Conservation (phyloP, 1,140 invertebrate genomes). For the Neodiprion lecontei region DNA sequence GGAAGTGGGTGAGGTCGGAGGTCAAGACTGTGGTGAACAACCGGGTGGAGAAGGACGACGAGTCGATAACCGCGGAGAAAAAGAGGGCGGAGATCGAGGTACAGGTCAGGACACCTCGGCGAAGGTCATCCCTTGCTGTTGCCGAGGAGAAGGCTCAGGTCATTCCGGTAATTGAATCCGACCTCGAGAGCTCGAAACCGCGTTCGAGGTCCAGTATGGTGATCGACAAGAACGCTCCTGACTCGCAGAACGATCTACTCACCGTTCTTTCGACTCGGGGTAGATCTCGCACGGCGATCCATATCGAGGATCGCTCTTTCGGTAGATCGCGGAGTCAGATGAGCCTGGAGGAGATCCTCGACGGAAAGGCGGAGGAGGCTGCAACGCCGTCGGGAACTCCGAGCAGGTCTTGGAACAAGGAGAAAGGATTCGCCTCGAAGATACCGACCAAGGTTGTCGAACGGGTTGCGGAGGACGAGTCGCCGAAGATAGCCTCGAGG, state of each 20-base stretch:
- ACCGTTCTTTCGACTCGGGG: slow-evolving; percentile 49
- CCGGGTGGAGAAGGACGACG: not conserved
- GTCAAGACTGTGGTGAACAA: slow-evolving; percentile 34
- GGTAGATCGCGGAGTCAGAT: slow-evolving; percentile 46
- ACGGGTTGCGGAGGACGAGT: slow-evolving; percentile 12
- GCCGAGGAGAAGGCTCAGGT: slow-evolving; percentile 11
- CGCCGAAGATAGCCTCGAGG: slow-evolving; percentile 34
- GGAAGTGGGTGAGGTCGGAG: slow-evolving; percentile 47
- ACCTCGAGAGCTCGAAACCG: not conserved
- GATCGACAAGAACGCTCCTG: slow-evolving; percentile 22
- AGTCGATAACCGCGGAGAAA: not conserved
- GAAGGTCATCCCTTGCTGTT: not conserved
- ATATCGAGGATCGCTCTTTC: slow-evolving; percentile 45
- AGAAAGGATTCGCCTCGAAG: slow-evolving; percentile 42
- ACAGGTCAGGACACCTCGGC: not conserved
- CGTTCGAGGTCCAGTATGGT: slow-evolving; percentile 18
- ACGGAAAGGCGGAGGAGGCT: slow-evolving; percentile 33
- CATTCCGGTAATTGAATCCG: not conserved
- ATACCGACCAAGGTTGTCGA: slow-evolving; percentile 36
- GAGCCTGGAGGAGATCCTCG: slow-evolving; percentile 51
- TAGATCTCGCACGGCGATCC: slow-evolving; percentile 49
- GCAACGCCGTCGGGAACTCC: not conserved
- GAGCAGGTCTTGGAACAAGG: slow-evolving; percentile 35
- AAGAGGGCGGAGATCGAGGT: slow-evolving; percentile 1
- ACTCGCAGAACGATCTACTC: slow-evolving; percentile 45